These are phyloP conservation scores for Torymus auratus DNA, from an alignment of 2,888 invertebrate genomes.

Conservation along the genomic window DNA sequence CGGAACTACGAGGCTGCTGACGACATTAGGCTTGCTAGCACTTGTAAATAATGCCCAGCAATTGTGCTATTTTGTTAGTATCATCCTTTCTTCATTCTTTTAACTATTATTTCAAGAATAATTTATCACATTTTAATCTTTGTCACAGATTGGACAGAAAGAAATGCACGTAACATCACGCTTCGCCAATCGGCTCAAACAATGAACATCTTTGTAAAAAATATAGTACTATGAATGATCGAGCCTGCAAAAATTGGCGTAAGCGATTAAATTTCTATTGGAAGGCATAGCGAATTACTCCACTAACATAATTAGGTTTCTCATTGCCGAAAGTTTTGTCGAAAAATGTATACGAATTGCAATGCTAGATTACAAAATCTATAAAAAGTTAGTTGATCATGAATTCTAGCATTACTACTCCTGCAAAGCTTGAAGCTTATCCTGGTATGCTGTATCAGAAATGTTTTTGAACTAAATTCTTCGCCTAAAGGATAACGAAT, in stretches of 20 bases:
- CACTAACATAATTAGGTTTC: constrained; percentile 58
- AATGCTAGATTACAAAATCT: constrained; percentile 47
- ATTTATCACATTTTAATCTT: constrained; percentile 74
- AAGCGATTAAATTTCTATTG: constrained; percentile 51
- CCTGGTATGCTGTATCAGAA: constrained; percentile 40
- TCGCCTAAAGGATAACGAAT: constrained; percentile 59
- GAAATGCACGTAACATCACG: constrained; percentile 71
- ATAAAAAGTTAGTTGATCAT: constrained; percentile 17
- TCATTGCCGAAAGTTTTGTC: constrained; percentile 55
- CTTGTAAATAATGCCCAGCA: constrained; percentile 76
- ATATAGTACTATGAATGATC: constrained; percentile 75
- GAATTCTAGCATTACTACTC: constrained; percentile 45
- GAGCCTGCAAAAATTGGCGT: constrained; percentile 66
- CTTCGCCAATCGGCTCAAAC: constrained; percentile 72
- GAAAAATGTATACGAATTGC: constrained; percentile 56
- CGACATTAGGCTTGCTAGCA: constrained; percentile 76
- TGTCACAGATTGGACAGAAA: constrained; percentile 74
- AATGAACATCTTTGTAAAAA: constrained; percentile 76
- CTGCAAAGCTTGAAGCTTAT: constrained; percentile 57
- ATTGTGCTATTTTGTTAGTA: constrained; percentile 73
- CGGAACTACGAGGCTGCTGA: constrained; percentile 69
- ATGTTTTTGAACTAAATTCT: constrained; percentile 50
- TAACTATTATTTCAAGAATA: constrained; percentile 73
- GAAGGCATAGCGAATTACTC: constrained; percentile 55
- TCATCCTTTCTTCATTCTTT: constrained; percentile 66